Percentiles rank a stretch among this genome's conserved stretches.
phyloP scores from a whole-genome alignment of 2,888 invertebrate species.

The Axea sp. region DNA sequence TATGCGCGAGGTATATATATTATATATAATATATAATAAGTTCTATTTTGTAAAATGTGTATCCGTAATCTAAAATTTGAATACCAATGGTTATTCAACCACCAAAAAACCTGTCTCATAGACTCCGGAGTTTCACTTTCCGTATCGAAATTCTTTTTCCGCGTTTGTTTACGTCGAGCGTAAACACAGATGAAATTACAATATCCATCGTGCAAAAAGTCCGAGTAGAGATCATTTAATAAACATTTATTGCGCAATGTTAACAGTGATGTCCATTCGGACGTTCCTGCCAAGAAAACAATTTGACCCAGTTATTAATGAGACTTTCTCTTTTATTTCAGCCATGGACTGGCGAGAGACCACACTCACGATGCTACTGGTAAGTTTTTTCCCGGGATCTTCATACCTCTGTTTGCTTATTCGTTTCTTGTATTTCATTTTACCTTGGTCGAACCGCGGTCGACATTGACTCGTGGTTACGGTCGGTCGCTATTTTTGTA shows the following conservation, averaged over 20 bases:
- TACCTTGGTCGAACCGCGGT: constrained; percentile 50
- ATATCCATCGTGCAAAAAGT: constrained; percentile 11
- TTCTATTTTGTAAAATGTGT: constrained; percentile 3
- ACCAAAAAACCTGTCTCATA: constrained; percentile 1
- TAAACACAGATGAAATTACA: constrained; percentile 4
- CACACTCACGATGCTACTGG: constrained; percentile 72
- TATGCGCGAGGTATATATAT: too few species aligned
- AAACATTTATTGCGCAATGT: constrained; percentile 35
- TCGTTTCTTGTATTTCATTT: constrained; percentile 44
- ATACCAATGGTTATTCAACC: constrained; percentile 1
- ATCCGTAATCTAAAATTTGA: not conserved
- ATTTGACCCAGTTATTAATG: constrained; percentile 76
- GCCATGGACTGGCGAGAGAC: constrained; percentile 77
- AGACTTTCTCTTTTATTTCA: constrained; percentile 78
- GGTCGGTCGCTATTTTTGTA: constrained; percentile 29
- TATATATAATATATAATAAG: too few species aligned
- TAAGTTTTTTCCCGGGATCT: constrained; percentile 64
- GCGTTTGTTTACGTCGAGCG: constrained; percentile 6
- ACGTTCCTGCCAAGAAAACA: constrained; percentile 61
- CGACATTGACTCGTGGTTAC: constrained; percentile 57
- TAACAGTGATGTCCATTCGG: constrained; percentile 27
- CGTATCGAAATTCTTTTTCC: too few species aligned
- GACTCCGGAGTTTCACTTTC: constrained; percentile 13
- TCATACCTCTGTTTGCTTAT: constrained; percentile 31
- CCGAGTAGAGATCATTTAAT: constrained; percentile 19